A percentile compares a stretch with the other conserved stretches of the same genome.
These are phyloP conservation scores for Percopsis transmontana DNA, from an alignment of 2,113 vertebrate genomes.

Conservation along the genomic window DNA sequence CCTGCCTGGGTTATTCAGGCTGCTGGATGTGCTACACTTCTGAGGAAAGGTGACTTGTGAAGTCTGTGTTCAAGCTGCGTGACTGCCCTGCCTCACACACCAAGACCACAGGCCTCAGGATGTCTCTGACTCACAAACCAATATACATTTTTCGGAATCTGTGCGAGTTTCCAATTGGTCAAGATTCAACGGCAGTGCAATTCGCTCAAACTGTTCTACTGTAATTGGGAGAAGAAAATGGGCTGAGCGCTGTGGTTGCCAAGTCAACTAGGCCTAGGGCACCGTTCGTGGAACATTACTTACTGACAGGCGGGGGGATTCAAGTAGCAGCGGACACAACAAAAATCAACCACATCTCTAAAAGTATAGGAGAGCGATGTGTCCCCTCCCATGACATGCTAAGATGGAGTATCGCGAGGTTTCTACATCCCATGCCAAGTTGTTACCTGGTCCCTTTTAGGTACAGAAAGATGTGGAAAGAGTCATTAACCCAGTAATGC, in stretches of 20 bases:
- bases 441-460: too few relatives aligned
- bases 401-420: too few relatives aligned
- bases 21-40: constrained; percentile 30
- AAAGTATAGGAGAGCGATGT: too few relatives aligned
- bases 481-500: too few relatives aligned
- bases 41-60: constrained; percentile 53
- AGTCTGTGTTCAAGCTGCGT: constrained; percentile 44
- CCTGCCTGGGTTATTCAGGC: constrained; percentile 36
- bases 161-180: constrained; percentile 14
- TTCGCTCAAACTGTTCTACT: constrained; percentile 43
- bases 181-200: constrained; percentile 39
- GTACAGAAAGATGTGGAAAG: too few relatives aligned
- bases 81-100: constrained; percentile 35
- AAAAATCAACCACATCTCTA: too few relatives aligned
- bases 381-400: too few relatives aligned
- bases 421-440: too few relatives aligned
- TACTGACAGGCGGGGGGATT: neutral
- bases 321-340: neutral
- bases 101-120: constrained; percentile 38
- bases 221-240: constrained; percentile 41
- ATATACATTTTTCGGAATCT: constrained; percentile 35
- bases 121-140: constrained; percentile 47
- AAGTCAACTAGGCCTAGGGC: constrained; percentile 5
- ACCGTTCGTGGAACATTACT: constrained; percentile 38
- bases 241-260: constrained; percentile 21